A percentile compares a stretch with the other conserved stretches of the same genome.
phyloP scores from a whole-genome alignment of 1,140 invertebrate species.

The Psix sp. region DNA sequence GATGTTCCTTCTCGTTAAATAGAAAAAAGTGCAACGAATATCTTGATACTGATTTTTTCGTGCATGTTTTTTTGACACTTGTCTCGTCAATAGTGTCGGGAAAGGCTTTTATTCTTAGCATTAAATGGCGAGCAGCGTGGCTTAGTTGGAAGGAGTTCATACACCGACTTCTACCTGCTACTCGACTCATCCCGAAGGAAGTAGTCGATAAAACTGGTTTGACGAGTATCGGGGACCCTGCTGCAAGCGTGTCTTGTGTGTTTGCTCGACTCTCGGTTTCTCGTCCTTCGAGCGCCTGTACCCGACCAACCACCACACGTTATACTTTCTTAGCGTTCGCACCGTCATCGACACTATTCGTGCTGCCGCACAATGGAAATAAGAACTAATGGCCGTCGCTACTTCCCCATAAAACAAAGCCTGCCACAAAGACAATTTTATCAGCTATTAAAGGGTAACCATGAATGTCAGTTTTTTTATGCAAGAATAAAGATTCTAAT shows the following conservation, averaged over 20 bases:
- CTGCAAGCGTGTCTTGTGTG: conserved; percentile 58
- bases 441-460: too few species aligned
- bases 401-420: conserved; percentile 46
- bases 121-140: conserved; percentile 26
- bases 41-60: not conserved
- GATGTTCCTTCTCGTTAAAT: not conserved
- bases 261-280: conserved; percentile 56
- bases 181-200: conserved; percentile 73
- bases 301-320: conserved; percentile 21
- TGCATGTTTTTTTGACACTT: conserved; percentile 2
- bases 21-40: not conserved
- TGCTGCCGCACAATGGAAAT: conserved; percentile 53
- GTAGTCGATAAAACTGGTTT: conserved; percentile 77
- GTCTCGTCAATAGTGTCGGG: conserved; percentile 11
- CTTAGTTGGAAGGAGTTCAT: conserved; percentile 24
- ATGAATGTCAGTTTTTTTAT: conserved; percentile 30
- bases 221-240: conserved; percentile 70
- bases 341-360: conserved; percentile 45
- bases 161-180: conserved; percentile 57
- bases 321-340: conserved; percentile 49
- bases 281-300: conserved; percentile 38
- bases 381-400: conserved; percentile 55
- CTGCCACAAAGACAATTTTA: conserved; percentile 34
- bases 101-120: conserved; percentile 23
- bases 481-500: not conserved